Evolutionary conservation across 2,888 invertebrate species (phyloP), one percentile per base, ranked within the genome.

Genomic region (Glyphotaelius pellucidus): DNA sequence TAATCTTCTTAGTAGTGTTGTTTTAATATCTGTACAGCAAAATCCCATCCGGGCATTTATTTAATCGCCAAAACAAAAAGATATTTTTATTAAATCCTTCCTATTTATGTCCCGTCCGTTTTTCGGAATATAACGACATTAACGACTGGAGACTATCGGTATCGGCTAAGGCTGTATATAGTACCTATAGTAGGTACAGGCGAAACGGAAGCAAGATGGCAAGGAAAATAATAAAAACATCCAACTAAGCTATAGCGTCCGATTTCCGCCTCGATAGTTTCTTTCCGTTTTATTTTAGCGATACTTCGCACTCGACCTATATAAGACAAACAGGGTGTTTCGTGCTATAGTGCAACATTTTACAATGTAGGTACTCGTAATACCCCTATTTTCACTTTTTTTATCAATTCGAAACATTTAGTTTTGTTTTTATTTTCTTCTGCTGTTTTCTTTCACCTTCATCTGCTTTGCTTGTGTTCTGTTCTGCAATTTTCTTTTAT

Each of bases 181-280:
- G 19, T 52, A 52, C 19, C 19, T 67, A 19, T 7, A 19, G 67
- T 67, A 25, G 25, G n/a, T 25, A 83, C 83, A 35, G 32, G 35
- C 83, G n/a, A 32, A 35, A 15, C 83, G 83, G 83, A 83, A 83
- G 83, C 14, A 83, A 86, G 30, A 86, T 42, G 38, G 35, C 42
- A 42, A 86, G 30, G 86, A 86, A 86, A 83, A 67, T n/a, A 67
- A 67, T 67, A 67, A 86, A 86, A 38, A 86, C 47, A 86, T 86
- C 42, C 42, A 4, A n/a, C 38, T 38, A 85, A 85, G 85, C 85
- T 47, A 42, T 86, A 38, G 86, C 86, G 86, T 42, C 86, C 86
- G 86, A 86, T 47, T 86, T 86, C 86, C 86, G 42, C n/a, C 11
- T 86, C 42, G 86, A 86, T 86, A 14, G 86, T 86, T 86, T 42